Conservation (phyloP, 2,888 invertebrate species). For the Drosophila kanekoi region DNA sequence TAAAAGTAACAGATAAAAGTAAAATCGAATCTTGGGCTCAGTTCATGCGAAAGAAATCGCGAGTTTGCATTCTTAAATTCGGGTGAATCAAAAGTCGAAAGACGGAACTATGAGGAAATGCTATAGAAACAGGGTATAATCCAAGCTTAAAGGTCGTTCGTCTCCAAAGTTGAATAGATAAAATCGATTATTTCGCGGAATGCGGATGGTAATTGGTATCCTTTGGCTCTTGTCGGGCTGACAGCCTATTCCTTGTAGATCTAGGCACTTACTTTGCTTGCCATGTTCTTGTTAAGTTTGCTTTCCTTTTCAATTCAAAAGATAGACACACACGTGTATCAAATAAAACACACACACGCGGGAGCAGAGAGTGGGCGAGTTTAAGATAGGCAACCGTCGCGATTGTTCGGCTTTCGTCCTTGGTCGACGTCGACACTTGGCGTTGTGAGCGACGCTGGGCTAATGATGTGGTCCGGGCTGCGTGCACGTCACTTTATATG, state of each 20-base stretch:
- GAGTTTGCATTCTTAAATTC: no score
- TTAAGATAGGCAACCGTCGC: constrained; percentile 18
- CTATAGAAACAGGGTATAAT: no score
- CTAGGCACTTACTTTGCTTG: constrained; percentile 78
- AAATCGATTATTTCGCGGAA: no score
- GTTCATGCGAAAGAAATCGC: no score
- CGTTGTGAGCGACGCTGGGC: constrained; percentile 50
- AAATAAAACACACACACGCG: constrained; percentile 7
- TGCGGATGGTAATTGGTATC: neutral
- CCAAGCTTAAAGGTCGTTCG: no score
- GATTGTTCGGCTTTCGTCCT: constrained; percentile 38
- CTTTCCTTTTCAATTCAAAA: constrained; percentile 37
- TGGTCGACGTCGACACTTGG: constrained; percentile 55
- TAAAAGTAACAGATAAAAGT: no score
- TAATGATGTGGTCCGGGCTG: constrained; percentile 70
- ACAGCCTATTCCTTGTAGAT: no score
- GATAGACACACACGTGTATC: constrained; percentile 22
- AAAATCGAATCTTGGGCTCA: no score
- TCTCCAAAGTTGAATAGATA: no score
- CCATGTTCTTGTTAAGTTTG: constrained; percentile 60
- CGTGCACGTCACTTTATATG: constrained; percentile 68
- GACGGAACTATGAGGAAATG: no score
- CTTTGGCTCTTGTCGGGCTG: neutral
- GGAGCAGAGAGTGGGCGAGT: constrained; percentile 29
- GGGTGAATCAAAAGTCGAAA: no score